These are phyloP conservation scores for Apis mellifera DNA, from an alignment of 1,140 invertebrate genomes.

Conservation along the genomic window Amel_HAv3.1 CM009937.2:10975501-10976000, in stretches of 20 bases:
- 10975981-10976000: no score
- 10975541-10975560: background rate
- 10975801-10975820: conserved; percentile 2
- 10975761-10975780: background rate
- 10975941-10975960: background rate
- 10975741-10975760: conserved; percentile 4
- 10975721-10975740: background rate
- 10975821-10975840: background rate
- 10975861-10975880: conserved; percentile 14
- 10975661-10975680: background rate
- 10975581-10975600: background rate
- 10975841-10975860: background rate
- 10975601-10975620: background rate
- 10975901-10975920: background rate
- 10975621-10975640: background rate
- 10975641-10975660: background rate
- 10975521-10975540: background rate
- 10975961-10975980: background rate
- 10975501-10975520: background rate
- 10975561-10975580: background rate
- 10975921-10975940: background rate
- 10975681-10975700: background rate
- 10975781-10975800: background rate
- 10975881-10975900: background rate
- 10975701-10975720: background rate